Evolutionary conservation across 2,888 invertebrate genomes (phyloP), one percentile per base, ranked within the genome.

Genomic region (Cylloceria caligata): DNA sequence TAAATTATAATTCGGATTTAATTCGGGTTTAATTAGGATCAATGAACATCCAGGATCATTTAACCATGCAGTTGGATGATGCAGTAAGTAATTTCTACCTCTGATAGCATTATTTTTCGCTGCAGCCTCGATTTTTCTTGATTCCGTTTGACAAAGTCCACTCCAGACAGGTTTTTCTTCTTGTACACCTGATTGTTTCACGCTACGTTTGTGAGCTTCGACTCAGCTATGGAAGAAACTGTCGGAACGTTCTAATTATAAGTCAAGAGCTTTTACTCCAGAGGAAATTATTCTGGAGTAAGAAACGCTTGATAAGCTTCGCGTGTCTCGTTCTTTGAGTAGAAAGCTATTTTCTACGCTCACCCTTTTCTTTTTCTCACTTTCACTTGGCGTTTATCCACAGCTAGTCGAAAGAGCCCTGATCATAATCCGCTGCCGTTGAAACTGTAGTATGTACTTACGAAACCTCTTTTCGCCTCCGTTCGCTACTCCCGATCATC

Each of bases 361-460:
- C 39, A 13, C 21, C 24, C 4, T 52, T 52, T 24, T 52, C 21
- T 24, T 52, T 24, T 21, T 52, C 21, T 11, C 49, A 11, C 24
- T 11, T 24, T 19, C 9, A 3, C 7, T 11, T n/a, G 11, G 49
- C 9, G 11, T 52, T 52, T 24, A 7, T 11, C 49, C 11, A 9
- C 49, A 52, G 24, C 11, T 9, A 24, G 49, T 2, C 49, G 11
- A 21, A n/a, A 11, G 24, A 52, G 3, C 24, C 49, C 24, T 2
- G 49, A 52, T 52, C 24, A 52, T 52, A 21, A 52, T 52, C 24
- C 24, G 49, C 49, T 52, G n/a, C 42, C 4, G 42, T n/a, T 42
- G 13, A 3, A 3, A 3, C 16, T 47, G 21, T 7, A 7, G 9
- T 52, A 52, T 52, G 49, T 52, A 52, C 49, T 52, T 52, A 52